Evolutionary conservation across 2,113 vertebrate genomes (phyloP).

Genomic region (Tretioscincus oriximinensis): DNA sequence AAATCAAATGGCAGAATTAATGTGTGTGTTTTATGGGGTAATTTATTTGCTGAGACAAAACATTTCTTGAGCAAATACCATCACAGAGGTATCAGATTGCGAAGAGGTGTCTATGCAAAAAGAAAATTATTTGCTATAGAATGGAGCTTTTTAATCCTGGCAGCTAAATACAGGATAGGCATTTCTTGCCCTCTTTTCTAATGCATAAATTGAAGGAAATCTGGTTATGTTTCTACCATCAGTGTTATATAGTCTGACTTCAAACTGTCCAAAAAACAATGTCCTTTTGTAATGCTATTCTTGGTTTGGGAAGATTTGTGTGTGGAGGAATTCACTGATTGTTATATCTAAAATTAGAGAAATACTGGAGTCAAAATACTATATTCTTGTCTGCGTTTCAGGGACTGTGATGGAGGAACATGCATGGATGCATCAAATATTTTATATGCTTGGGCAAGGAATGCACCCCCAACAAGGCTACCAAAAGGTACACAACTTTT

Average conservation of each 20-base stretch:
- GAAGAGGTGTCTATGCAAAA: neutral
- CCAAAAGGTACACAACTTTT: constrained; percentile 80
- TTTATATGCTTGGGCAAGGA: constrained; percentile 95
- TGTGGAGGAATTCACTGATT: neutral
- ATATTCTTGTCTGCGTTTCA: constrained; percentile 42
- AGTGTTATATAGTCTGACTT: neutral
- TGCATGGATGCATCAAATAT: constrained; percentile 89
- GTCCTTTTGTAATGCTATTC: neutral
- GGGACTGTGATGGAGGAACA: constrained; percentile 93
- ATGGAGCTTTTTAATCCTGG: neutral
- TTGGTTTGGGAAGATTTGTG: neutral
- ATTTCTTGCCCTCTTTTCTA: no score
- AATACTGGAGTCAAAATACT: neutral
- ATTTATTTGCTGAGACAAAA: neutral
- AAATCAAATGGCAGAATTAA: neutral
- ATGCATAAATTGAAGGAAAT: no score
- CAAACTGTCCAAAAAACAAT: neutral
- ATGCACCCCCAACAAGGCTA: constrained; percentile 89
- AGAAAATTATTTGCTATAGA: neutral
- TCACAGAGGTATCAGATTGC: neutral
- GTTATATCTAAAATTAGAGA: neutral
- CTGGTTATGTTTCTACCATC: no score
- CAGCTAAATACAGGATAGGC: no score
- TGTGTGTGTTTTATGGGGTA: neutral
- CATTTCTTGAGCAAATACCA: neutral